Base-by-base conservation (phyloP, 2,888 invertebrate species). In the Anticlea derivata region DNA sequence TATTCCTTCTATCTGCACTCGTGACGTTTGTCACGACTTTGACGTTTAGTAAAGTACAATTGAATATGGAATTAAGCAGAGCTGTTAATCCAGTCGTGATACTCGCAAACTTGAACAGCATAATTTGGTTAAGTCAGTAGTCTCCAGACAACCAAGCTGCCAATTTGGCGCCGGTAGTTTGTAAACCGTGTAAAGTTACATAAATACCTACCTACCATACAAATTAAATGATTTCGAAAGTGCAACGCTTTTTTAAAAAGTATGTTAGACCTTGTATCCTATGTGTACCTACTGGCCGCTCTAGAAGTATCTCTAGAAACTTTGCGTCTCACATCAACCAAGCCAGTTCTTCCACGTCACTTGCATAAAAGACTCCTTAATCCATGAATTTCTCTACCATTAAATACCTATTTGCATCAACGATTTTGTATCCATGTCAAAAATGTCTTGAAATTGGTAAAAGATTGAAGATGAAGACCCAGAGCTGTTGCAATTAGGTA, bases 21-120 rank as follows among this genome's bases (percentile, higher is more conserved):
- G 75, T 73, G 72, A 66, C 59, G 47, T 40, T 50, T 27, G 70
- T 77, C 79, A 80, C 78, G 78, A 79, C 65, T 68, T 62, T 54
- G 65, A 60, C 59, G 50, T 61, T 70, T 59, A 55, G 59, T 58
- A 62, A 65, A 66, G 61, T 63, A 60, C 58, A 44, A 52, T 55
- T 54, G 52, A 66, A 65, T 66, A 62, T 61, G 49, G 56, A 58
- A 61, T 63, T 61, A 51, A 44, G 37, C 43, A n/a, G 40, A 51
- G 31, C 31, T 45, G 50, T 37, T 50, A 53, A 65, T 53, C 47
- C 40, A 26, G 20, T 58, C 46, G 40, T 49, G 53, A 46, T 47
- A 6, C n/a, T 50, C 26, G 34, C 43, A 30, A 46, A 50, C 44
- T 30, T 47, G 34, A 22, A 22, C 30, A 38, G n/a, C 17, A 38